phyloP scores from a whole-genome alignment of 2,888 invertebrate species.

The Elegia similella region DNA sequence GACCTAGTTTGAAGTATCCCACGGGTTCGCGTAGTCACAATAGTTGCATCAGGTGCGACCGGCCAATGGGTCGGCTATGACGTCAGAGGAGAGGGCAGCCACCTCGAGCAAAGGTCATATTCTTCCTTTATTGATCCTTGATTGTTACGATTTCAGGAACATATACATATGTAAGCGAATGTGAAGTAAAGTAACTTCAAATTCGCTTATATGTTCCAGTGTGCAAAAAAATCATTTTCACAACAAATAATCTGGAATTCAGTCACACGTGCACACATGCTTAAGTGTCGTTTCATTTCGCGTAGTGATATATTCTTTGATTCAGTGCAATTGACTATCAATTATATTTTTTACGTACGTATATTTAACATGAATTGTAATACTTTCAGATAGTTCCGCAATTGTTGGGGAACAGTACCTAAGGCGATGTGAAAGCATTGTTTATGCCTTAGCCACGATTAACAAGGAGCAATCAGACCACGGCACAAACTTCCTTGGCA shows the following conservation, averaged over 20 bases:
- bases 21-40: conserved; percentile 22
- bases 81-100: conserved; percentile 45
- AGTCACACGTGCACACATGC: too few species aligned
- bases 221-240: too few species aligned
- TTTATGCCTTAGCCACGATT: conserved; percentile 76
- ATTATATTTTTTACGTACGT: not conserved
- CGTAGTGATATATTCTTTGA: too few species aligned
- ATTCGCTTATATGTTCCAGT: conserved; percentile 3
- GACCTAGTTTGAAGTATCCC: conserved; percentile 33
- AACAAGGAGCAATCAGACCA: conserved; percentile 79
- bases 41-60: conserved; percentile 29
- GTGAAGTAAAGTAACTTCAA: too few species aligned
- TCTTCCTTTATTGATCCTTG: conserved; percentile 34
- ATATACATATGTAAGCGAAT: too few species aligned
- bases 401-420: conserved; percentile 81
- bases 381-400: conserved; percentile 59
- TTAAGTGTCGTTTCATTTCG: too few species aligned
- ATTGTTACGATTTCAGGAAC: conserved; percentile 20
- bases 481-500: conserved; percentile 80
- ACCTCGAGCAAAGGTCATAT: conserved; percentile 34
- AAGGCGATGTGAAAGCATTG: conserved; percentile 85
- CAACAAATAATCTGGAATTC: too few species aligned
- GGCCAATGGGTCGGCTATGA: conserved; percentile 32
- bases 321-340: too few species aligned
- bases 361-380: too few species aligned